phyloP scores from a whole-genome alignment of 2,113 vertebrate species.

The Myocastor coypus region DNA sequence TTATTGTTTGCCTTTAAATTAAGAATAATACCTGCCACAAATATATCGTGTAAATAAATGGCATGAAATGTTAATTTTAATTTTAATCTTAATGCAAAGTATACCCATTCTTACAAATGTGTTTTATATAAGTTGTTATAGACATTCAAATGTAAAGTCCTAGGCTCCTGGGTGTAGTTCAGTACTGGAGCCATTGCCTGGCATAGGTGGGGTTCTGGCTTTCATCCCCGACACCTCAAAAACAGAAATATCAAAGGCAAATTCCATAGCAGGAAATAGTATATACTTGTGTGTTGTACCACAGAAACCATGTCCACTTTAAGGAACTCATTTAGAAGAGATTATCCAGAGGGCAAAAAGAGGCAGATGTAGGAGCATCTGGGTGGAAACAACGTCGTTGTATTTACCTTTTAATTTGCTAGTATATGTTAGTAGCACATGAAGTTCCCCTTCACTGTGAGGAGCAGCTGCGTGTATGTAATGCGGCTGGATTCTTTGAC shows the following conservation, averaged over 20 bases:
- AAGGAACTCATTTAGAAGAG: constrained; percentile 11
- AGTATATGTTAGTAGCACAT: neutral
- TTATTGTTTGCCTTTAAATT: neutral
- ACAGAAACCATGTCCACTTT: constrained; percentile 4
- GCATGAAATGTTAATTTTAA: neutral
- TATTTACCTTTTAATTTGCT: neutral
- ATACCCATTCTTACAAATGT: neutral
- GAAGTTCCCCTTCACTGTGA: neutral
- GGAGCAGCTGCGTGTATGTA: neutral
- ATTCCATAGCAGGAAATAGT: neutral
- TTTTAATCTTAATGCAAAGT: neutral
- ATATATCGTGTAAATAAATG: neutral
- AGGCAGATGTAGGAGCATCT: neutral
- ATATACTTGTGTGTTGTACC: neutral
- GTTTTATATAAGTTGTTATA: neutral
- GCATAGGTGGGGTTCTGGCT: neutral
- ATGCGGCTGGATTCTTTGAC: neutral
- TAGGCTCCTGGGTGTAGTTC: neutral
- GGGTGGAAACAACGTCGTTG: neutral
- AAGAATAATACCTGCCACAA: neutral
- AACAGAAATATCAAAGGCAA: neutral
- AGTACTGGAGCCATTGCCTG: neutral
- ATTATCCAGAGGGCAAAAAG: neutral
- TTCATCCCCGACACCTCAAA: neutral
- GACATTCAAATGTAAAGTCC: neutral